Conservation (phyloP, 2,113 vertebrate species). For the Rissa tridactyla region DNA sequence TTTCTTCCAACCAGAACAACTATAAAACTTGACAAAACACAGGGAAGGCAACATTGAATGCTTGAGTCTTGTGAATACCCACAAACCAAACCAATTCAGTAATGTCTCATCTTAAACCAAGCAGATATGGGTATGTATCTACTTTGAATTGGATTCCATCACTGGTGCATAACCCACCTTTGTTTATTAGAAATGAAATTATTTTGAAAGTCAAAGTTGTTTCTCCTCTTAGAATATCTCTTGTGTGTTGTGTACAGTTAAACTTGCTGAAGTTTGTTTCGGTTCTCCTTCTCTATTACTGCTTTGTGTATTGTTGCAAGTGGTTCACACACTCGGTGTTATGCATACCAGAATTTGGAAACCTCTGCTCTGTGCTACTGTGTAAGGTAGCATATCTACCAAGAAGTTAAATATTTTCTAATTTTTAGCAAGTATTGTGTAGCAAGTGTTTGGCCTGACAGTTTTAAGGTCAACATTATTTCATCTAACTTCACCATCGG, state of each 20-base stretch:
- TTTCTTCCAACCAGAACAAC: neutral
- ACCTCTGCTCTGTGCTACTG: neutral
- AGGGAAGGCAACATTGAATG: neutral
- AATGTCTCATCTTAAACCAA: neutral
- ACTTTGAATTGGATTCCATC: neutral
- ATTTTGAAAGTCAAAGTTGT: neutral
- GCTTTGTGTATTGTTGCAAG: neutral
- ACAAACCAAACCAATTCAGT: neutral
- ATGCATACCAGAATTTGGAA: neutral
- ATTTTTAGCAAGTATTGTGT: neutral
- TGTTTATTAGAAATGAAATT: neutral
- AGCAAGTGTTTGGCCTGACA: neutral
- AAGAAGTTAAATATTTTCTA: neutral
- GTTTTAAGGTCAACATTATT: neutral
- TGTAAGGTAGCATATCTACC: neutral
- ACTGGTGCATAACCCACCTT: neutral
- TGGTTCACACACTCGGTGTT: neutral
- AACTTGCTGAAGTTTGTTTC: neutral
- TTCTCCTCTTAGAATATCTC: neutral
- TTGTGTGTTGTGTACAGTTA: neutral
- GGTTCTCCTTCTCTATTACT: neutral
- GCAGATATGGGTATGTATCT: accelerated
- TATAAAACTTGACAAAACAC: neutral
- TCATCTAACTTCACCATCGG: neutral
- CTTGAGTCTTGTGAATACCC: neutral